A percentile compares a stretch with the other conserved stretches of the same genome.
phyloP scores from a whole-genome alignment of 2,113 vertebrate species.

The Climacteris rufus region DNA sequence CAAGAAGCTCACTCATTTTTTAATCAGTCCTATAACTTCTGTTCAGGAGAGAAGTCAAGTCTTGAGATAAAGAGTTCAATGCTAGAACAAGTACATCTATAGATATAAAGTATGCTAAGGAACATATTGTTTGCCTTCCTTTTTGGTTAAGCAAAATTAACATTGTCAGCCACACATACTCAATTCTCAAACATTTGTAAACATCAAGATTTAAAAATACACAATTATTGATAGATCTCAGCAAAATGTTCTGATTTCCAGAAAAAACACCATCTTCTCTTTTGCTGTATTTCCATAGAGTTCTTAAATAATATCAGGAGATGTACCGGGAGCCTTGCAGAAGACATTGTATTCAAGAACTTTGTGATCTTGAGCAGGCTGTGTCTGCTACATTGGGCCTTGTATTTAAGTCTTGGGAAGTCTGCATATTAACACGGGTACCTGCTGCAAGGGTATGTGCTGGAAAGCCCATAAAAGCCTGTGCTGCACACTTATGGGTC shows the following conservation, averaged over 20 bases:
- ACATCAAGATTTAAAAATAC: neutral
- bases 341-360: neutral
- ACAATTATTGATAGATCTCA: neutral
- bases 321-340: neutral
- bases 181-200: neutral
- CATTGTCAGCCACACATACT: neutral
- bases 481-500: neutral
- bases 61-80: neutral
- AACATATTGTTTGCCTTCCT: neutral
- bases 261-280: neutral
- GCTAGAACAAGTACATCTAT: neutral
- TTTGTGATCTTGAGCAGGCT: neutral
- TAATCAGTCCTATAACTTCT: neutral
- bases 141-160: neutral
- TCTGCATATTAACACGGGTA: neutral
- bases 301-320: neutral
- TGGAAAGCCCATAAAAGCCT: neutral
- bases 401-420: neutral
- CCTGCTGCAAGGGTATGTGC: neutral
- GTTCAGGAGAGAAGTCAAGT: neutral
- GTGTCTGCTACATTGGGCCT: accelerated
- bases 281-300: neutral
- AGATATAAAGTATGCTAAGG: neutral
- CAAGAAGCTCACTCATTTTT: neutral
- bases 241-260: neutral